Conservation (phyloP, 2,113 vertebrate genomes). For the Gorsachius goisagi region DNA sequence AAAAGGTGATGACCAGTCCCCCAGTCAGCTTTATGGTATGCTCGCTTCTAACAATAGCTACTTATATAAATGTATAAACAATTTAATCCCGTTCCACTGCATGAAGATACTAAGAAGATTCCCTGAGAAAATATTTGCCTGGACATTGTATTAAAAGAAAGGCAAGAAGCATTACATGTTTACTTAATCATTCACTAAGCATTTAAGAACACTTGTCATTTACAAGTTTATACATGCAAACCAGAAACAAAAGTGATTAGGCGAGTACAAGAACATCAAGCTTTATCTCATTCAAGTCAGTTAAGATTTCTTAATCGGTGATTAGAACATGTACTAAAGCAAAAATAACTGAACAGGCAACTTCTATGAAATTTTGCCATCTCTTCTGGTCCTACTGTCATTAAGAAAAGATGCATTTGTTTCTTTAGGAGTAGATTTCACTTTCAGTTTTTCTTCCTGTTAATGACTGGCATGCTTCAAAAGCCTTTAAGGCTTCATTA, state of each 20-base stretch:
- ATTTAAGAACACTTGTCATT: not conserved
- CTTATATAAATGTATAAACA: not conserved
- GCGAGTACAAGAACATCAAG: not conserved
- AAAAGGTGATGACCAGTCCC: not conserved
- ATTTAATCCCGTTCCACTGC: not conserved
- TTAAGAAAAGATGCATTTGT: not conserved
- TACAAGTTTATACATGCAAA: not conserved
- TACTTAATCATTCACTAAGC: not conserved
- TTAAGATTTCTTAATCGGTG: not conserved
- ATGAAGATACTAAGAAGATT: not conserved
- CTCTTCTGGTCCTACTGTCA: not conserved
- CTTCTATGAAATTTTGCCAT: not conserved
- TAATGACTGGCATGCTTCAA: not conserved
- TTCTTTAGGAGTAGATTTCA: not conserved
- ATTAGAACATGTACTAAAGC: not conserved
- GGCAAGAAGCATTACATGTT: not conserved
- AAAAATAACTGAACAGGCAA: not conserved
- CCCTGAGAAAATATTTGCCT: not conserved
- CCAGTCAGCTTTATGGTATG: not conserved
- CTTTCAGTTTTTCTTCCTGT: not conserved
- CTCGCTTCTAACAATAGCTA: not conserved
- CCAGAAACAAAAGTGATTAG: not conserved
- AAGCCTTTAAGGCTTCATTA: not conserved
- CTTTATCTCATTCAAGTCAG: not conserved
- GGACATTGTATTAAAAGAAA: not conserved